Conservation (phyloP, 2,113 vertebrate species). For the Bos taurus region ARS-UCD2.0 NC_037349.1:21965501-21966000, state of each 20-base stretch:
- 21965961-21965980: not conserved
- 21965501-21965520: not conserved
- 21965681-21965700: not conserved
- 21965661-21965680: not conserved
- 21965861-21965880: not conserved
- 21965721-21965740: not conserved
- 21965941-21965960: not conserved
- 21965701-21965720: not conserved
- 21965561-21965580: not conserved
- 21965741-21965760: not conserved
- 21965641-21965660: not conserved
- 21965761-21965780: not conserved
- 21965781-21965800: not conserved
- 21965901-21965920: not conserved
- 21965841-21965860: not conserved
- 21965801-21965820: not conserved
- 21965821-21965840: not conserved
- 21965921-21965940: not conserved
- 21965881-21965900: not conserved
- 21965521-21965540: not conserved
- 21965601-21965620: not conserved
- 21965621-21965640: not conserved
- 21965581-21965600: not conserved
- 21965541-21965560: not conserved
- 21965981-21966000: not conserved